Percentiles rank a stretch among this genome's conserved stretches.
Evolutionary conservation across 1,140 invertebrate species (phyloP).

Genomic region (Neodiprion virginianus): DNA sequence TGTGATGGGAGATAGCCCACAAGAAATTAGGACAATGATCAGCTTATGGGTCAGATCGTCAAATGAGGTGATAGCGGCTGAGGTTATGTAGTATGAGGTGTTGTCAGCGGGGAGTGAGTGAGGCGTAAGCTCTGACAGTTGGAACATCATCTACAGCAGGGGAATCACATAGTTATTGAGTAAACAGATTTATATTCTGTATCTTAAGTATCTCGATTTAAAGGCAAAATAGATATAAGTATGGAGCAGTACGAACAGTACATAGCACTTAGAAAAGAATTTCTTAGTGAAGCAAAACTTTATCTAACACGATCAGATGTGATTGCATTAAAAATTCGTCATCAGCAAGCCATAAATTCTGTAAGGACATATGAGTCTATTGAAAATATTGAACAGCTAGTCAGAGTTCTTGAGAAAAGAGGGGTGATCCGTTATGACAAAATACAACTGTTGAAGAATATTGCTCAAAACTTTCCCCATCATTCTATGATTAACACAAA

Average conservation of each 20-base stretch:
- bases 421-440: conserved; percentile 35
- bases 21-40: no score
- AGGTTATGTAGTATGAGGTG: not conserved
- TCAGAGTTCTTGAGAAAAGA: conserved; percentile 49
- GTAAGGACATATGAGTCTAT: conserved; percentile 33
- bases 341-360: conserved; percentile 13
- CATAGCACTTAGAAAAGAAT: not conserved
- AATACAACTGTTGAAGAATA: conserved; percentile 38
- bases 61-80: not conserved
- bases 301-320: not conserved
- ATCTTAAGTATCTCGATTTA: not conserved
- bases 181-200: conserved; percentile 3
- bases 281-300: not conserved
- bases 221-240: not conserved
- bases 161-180: not conserved
- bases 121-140: not conserved
- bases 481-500: conserved; percentile 25
- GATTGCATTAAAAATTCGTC: not conserved
- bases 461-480: conserved; percentile 34
- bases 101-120: not conserved
- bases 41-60: no score
- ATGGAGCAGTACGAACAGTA: conserved; percentile 13
- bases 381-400: conserved; percentile 36
- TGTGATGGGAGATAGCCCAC: no score
- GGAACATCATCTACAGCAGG: not conserved